Conservation (phyloP, 1,140 invertebrate species). For the Drosophila chauvacae region DNA sequence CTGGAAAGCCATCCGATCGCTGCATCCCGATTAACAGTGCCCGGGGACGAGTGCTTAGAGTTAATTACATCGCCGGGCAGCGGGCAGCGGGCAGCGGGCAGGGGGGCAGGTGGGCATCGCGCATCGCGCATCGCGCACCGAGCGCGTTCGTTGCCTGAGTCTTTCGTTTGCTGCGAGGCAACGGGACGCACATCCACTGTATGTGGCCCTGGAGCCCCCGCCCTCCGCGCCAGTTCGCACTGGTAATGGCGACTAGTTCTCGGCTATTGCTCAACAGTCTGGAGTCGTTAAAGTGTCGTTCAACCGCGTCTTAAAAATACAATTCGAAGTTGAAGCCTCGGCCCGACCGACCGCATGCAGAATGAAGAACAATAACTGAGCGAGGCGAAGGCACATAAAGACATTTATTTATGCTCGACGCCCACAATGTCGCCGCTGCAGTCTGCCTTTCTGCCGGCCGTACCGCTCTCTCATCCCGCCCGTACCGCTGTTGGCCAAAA, state of each 20-base stretch:
- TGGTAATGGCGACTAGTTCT: conserved; percentile 56
- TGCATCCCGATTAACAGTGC: conserved; percentile 56
- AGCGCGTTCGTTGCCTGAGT: conserved; percentile 55
- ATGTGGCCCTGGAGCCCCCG: conserved; percentile 8
- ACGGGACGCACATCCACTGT: conserved; percentile 31
- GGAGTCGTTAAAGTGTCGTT: conserved; percentile 63
- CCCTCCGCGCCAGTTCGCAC: conserved; percentile 18
- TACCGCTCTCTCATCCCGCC: not conserved
- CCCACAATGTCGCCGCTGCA: conserved; percentile 62
- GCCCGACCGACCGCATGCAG: conserved; percentile 40
- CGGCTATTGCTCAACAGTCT: conserved; percentile 60
- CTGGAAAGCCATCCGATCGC: conserved; percentile 57
- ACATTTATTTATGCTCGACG: conserved; percentile 74
- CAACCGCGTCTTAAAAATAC: conserved; percentile 64
- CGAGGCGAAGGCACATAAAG: conserved; percentile 65
- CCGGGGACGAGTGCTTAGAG: conserved; percentile 43
- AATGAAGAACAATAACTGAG: conserved; percentile 71
- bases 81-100: not conserved
- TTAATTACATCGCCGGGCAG: conserved; percentile 57
- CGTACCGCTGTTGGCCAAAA: conserved; percentile 35
- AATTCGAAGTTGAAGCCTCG: conserved; percentile 54
- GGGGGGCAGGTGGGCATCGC: conserved; percentile 7
- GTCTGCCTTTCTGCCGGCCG: conserved; percentile 22
- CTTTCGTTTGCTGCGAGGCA: conserved; percentile 60
- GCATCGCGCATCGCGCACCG: conserved; percentile 2